Evolutionary conservation across 2,797 vertebrate species (phyloP).

Genomic region (Myotis daubentonii): DNA sequence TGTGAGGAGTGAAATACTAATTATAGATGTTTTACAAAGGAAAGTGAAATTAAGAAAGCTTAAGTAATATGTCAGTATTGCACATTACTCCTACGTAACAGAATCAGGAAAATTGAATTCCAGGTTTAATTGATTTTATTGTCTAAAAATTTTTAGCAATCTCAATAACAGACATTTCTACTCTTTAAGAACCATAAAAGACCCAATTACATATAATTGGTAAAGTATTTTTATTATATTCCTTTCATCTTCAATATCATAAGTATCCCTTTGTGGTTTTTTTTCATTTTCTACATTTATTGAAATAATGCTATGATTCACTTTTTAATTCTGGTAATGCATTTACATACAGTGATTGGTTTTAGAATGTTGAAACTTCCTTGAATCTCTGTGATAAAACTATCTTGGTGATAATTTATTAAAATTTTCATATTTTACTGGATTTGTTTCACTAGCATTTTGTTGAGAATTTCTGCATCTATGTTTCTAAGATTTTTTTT

Average conservation of each 20-base stretch:
- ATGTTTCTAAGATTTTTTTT: background rate
- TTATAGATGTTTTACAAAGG: background rate
- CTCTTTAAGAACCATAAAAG: background rate
- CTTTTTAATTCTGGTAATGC: background rate
- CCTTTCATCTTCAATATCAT: background rate
- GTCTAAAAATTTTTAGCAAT: background rate
- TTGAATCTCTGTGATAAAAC: background rate
- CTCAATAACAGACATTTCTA: background rate
- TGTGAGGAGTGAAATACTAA: background rate
- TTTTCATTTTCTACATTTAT: background rate
- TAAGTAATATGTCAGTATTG: background rate
- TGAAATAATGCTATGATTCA: background rate
- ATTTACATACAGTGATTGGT: background rate
- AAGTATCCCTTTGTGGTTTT: background rate
- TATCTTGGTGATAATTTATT: background rate
- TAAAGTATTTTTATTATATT: background rate
- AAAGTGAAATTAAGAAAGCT: background rate
- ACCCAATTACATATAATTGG: background rate
- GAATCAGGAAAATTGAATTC: background rate
- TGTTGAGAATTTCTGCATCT: background rate
- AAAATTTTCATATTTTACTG: background rate
- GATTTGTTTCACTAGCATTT: background rate
- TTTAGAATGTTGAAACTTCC: background rate
- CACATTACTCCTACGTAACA: background rate
- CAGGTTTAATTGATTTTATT: background rate